phyloP scores from a whole-genome alignment of 2,113 vertebrate species.

The Gila orcuttii region DNA sequence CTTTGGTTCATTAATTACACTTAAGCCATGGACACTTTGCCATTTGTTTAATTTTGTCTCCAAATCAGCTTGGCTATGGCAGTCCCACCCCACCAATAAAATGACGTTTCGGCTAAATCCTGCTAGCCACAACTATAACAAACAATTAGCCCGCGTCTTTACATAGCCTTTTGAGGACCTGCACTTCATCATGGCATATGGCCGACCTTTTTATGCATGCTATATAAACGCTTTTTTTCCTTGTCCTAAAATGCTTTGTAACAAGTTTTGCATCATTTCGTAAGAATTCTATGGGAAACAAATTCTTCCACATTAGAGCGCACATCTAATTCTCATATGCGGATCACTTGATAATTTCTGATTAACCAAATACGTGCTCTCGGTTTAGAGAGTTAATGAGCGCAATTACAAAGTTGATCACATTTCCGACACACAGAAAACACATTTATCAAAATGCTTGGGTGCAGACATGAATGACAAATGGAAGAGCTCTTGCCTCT shows the following conservation, averaged over 20 bases:
- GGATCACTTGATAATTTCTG: not conserved
- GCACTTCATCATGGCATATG: not conserved
- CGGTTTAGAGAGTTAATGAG: slow-evolving; percentile 45
- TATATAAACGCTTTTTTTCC: not conserved
- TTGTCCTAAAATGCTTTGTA: not conserved
- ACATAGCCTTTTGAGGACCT: not conserved
- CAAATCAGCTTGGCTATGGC: slow-evolving; percentile 29
- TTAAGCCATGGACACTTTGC: slow-evolving; percentile 56
- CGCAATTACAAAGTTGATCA: slow-evolving; percentile 58
- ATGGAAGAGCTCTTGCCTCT: slow-evolving; percentile 33
- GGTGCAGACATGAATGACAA: slow-evolving; percentile 21
- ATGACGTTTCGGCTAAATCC: not conserved
- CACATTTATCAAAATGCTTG: slow-evolving; percentile 51
- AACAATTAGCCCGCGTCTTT: slow-evolving; percentile 31
- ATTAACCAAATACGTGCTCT: slow-evolving; percentile 37
- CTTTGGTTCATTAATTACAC: slow-evolving; percentile 58
- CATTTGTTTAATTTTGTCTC: slow-evolving; percentile 50
- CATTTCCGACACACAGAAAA: slow-evolving; percentile 45
- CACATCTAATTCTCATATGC: slow-evolving; percentile 10
- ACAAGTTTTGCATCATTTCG: not conserved
- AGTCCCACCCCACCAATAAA: slow-evolving; percentile 34
- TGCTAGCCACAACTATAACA: slow-evolving; percentile 1
- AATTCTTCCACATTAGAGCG: not conserved
- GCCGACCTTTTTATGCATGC: not conserved
- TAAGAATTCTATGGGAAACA: not conserved